phyloP scores from a whole-genome alignment of 2,797 vertebrate genomes.

The Poecilia gillii region DNA sequence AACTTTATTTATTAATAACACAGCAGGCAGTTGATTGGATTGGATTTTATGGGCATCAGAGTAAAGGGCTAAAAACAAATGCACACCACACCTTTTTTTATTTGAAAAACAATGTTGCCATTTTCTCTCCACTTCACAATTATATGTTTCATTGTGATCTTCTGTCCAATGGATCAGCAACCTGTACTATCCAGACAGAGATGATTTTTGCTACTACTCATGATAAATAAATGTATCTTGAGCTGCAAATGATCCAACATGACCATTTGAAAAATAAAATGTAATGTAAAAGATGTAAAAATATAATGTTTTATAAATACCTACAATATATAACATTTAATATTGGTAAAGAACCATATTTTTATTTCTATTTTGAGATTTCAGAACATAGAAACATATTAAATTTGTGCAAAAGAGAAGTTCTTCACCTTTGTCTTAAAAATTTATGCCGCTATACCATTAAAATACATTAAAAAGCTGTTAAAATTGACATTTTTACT shows the following conservation, averaged over 20 bases:
- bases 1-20: background rate
- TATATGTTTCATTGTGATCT: background rate
- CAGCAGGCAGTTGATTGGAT: background rate
- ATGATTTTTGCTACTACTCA: background rate
- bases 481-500: background rate
- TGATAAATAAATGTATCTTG: background rate
- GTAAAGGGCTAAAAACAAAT: background rate
- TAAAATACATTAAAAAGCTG: background rate
- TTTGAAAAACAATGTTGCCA: background rate
- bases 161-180: background rate
- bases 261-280: background rate
- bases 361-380: background rate
- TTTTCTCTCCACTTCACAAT: background rate
- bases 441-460: background rate
- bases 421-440: background rate
- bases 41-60: background rate
- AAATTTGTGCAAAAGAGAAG: background rate
- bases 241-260: background rate
- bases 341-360: background rate
- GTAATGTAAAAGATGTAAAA: no score
- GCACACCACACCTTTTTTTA: background rate
- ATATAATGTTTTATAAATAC: background rate
- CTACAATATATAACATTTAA: background rate
- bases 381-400: background rate
- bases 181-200: background rate